These are phyloP conservation scores for Regulus satrapa DNA, from an alignment of 2,113 vertebrate genomes.

Conservation along the genomic window DNA sequence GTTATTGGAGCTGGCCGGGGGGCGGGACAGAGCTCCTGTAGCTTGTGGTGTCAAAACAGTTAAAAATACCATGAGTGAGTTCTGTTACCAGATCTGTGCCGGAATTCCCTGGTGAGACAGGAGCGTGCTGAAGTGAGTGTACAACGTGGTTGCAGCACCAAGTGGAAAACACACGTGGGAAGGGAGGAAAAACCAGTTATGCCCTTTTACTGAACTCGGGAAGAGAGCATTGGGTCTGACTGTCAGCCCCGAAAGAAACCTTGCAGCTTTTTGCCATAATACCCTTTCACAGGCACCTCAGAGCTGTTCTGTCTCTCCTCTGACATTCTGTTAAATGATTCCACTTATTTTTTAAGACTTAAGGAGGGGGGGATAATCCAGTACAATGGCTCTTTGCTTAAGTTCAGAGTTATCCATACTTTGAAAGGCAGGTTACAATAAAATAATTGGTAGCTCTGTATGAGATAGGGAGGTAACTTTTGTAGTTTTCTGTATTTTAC, in stretches of 20 bases:
- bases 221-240: neutral
- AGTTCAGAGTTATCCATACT: neutral
- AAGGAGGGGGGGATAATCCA: neutral
- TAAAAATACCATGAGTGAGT: neutral
- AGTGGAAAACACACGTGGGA: neutral
- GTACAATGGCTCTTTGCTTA: neutral
- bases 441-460: neutral
- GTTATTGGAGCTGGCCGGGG: neutral
- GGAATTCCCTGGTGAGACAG: fast-evolving
- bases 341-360: neutral
- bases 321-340: neutral
- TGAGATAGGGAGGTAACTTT: neutral
- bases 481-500: neutral
- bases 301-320: neutral
- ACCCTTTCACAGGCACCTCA: neutral
- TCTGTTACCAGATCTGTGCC: neutral
- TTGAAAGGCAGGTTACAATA: neutral
- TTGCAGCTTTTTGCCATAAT: neutral
- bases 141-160: neutral
- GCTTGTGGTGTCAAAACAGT: neutral
- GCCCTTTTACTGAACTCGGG: neutral
- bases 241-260: neutral
- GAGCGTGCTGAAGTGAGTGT: neutral
- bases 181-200: neutral
- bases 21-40: neutral